Base-by-base conservation (phyloP, 1,140 invertebrate species). In the Caenorhabditis inopinata region DNA sequence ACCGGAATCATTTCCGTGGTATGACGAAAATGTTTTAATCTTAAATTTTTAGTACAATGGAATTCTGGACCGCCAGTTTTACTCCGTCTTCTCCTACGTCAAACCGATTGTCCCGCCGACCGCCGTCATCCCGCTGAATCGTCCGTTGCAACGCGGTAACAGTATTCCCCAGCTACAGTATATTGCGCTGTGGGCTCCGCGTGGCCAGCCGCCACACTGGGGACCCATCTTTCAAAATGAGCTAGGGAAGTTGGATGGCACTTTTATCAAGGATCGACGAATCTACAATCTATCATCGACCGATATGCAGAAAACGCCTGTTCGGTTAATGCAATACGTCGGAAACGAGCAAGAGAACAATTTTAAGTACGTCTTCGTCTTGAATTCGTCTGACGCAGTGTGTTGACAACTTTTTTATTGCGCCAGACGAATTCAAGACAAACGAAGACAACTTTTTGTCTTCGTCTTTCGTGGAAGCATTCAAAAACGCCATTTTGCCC, bases 1-100 rank as follows among this genome's bases (percentile, higher is more conserved):
- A 51, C 18, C 7, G 11, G 46, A 4, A 23, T 21, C 18, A 4
- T 23, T 23, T 23, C 25, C 12, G 11, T n/a, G 48, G 18, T 51
- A 23, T 51, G n/a, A n/a, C n/a, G n/a, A n/a, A n/a, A n/a, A n/a
- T n/a, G n/a, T n/a, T n/a, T n/a, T n/a, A n/a, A n/a, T n/a, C n/a
- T n/a, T n/a, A n/a, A n/a, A n/a, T 78, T 78, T 78, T 78, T 42
- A 78, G 76, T 78, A 78, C 47, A 78, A 78, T 62, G 76, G 76
- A 68, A 35, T 62, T 62, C 32, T 78, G 49, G 76, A 78, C 16
- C 35, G 42, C 32, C 49, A 16, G 45, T 78, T 78, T 47, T 78
- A 58, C 53, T 78, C 49, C 27, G 49, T 42, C 12, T 78, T 78
- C 76, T 58, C 49, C 27, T 51, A 42, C 23, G 25, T 18, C 11